phyloP scores from a whole-genome alignment of 2,888 invertebrate species.

The Tolmerus cingulatus region DNA sequence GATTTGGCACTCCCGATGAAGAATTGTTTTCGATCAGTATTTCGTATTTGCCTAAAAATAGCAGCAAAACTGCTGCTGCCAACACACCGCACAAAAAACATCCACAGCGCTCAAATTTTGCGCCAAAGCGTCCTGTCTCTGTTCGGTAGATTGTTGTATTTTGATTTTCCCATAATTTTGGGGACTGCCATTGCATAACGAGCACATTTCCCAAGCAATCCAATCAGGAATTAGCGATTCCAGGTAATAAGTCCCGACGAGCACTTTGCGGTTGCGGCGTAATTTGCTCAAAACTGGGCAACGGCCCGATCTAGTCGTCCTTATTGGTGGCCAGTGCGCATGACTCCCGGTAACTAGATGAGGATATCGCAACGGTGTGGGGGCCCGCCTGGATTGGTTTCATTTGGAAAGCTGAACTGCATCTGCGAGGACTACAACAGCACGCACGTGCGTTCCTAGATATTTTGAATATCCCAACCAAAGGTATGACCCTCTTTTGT shows the following conservation, averaged over 20 bases:
- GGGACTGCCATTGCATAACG: neutral
- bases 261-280: neutral
- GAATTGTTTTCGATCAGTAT: neutral
- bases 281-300: slow-evolving; percentile 37
- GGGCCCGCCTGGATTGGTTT: slow-evolving; percentile 29
- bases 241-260: neutral
- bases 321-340: neutral
- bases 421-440: slow-evolving; percentile 51
- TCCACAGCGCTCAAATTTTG: neutral
- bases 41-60: neutral
- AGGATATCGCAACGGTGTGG: neutral
- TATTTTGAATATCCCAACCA: slow-evolving; percentile 40
- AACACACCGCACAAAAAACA: neutral
- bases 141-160: neutral
- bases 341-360: slow-evolving; percentile 1
- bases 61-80: neutral
- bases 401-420: slow-evolving; percentile 52
- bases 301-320: slow-evolving; percentile 29
- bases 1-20: neutral
- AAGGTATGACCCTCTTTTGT: slow-evolving; percentile 35
- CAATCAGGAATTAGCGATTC: neutral
- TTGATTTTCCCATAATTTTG: neutral
- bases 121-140: neutral
- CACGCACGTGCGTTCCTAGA: slow-evolving; percentile 51
- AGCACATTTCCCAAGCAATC: neutral